These are phyloP conservation scores for Exocentrus adspersus DNA, from an alignment of 2,888 invertebrate genomes.

Conservation along the genomic window DNA sequence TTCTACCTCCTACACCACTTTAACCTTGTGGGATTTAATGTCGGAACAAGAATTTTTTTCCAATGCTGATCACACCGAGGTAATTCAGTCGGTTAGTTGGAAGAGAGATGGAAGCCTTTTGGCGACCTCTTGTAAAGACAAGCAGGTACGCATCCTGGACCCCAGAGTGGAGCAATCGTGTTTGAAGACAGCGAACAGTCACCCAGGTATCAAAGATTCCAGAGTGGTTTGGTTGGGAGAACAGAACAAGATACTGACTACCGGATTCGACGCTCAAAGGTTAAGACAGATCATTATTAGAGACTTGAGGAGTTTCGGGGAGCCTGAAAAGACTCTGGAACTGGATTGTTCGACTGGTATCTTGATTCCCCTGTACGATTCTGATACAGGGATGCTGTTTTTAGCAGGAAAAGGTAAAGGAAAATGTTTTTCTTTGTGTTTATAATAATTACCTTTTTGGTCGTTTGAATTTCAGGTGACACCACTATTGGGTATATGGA, in stretches of 20 bases:
- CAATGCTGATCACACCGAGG: slow-evolving; percentile 77
- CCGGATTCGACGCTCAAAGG: slow-evolving; percentile 89
- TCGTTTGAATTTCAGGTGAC: too few relatives aligned
- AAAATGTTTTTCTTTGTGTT: too few relatives aligned
- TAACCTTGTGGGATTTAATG: slow-evolving; percentile 88
- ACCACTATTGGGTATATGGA: slow-evolving; percentile 92
- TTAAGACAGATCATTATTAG: slow-evolving; percentile 89
- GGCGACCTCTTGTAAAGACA: slow-evolving; percentile 92
- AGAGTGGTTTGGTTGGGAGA: slow-evolving; percentile 91
- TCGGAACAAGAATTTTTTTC: slow-evolving; percentile 84
- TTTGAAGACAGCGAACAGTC: slow-evolving; percentile 76
- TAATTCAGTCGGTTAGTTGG: slow-evolving; percentile 92
- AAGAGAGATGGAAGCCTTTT: slow-evolving; percentile 84
- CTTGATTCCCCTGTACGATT: slow-evolving; percentile 91
- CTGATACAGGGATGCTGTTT: slow-evolving; percentile 95
- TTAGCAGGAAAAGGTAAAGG: slow-evolving; percentile 86
- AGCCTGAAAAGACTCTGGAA: slow-evolving; percentile 81
- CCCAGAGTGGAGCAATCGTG: slow-evolving; percentile 75
- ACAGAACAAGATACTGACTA: slow-evolving; percentile 83
- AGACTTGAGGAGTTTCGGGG: slow-evolving; percentile 83
- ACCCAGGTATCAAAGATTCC: slow-evolving; percentile 92
- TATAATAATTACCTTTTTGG: too few relatives aligned
- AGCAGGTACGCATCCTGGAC: slow-evolving; percentile 86
- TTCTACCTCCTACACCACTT: slow-evolving; percentile 82
- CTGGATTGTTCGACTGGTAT: slow-evolving; percentile 90